Base-by-base conservation (phyloP, 2,888 invertebrate species). In the Phaonia tiefii region DNA sequence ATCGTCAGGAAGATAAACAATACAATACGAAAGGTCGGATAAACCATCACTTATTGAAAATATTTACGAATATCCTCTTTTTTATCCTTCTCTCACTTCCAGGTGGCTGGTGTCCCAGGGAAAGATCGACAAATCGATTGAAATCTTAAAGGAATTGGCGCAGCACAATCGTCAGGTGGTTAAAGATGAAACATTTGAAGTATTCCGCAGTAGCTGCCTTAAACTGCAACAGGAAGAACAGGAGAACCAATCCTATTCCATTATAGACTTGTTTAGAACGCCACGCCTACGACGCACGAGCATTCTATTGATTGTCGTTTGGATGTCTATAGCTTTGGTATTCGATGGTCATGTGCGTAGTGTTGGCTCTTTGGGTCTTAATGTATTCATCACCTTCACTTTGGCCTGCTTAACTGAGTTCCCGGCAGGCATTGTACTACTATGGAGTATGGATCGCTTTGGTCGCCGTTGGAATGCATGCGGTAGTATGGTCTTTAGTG, bases 301-400 rank as follows among this genome's bases (percentile, higher is more conserved):
- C 0, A 90, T 96, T 25, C 91, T 97, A 0, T 92, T 97, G 70
- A 95, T 95, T 78, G 81, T 95, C 4, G 95, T 97, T 83, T 97
- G 97, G 97, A 96, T 96, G 95, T 93, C 94, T 7, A 95, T 96
- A 73, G 95, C 96, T 0, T 87, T 97, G 86, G 95, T 96, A 0
- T 96, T 96, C 89, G 96, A 97, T 86, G 96, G 96, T 0, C 97
- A 97, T 87, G 96, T 96, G 11, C 92, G 97, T 85, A 97, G 96
- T 86, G 96, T 97, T 0, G 95, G 96, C 1, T 95, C 96, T 13
- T 91, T 97, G 67, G 96, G 96, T 0, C 89, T 95, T 82, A 94
- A 96, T 85, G 93, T 96, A 1, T 96, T 96, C 88, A 85, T 96
- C 49, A 96, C 96, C 0, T 96, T 96, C 87, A 96, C 96, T 5